phyloP scores from a whole-genome alignment of 2,888 invertebrate species.

The Beris morrisii region DNA sequence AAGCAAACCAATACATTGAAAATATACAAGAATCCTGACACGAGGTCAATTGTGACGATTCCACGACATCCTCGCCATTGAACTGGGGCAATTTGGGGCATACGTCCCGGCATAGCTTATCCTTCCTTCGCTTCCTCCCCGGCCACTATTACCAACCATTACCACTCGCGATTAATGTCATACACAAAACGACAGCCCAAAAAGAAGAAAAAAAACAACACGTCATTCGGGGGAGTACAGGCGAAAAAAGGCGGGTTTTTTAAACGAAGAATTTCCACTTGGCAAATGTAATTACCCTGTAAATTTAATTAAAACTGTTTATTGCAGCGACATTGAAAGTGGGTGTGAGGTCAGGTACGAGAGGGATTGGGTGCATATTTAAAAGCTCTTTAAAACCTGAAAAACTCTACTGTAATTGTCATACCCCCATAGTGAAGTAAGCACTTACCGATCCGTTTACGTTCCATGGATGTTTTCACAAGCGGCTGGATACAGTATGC shows the following conservation, averaged over 20 bases:
- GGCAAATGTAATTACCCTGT: slow-evolving; percentile 5
- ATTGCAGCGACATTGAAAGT: not conserved
- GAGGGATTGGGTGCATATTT: no score
- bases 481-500: no score
- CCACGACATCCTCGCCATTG: slow-evolving; percentile 23
- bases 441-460: no score
- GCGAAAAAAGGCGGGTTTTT: not conserved
- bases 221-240: slow-evolving; percentile 6
- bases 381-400: no score
- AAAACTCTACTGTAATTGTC: no score
- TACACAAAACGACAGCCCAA: slow-evolving; percentile 14
- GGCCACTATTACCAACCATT: slow-evolving; percentile 13
- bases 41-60: slow-evolving; percentile 40
- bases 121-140: slow-evolving; percentile 7
- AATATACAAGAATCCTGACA: slow-evolving; percentile 28
- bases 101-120: slow-evolving; percentile 33
- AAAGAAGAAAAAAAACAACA: slow-evolving; percentile 12
- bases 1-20: not conserved
- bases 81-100: slow-evolving; percentile 33
- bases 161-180: not conserved
- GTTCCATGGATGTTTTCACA: no score
- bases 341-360: no score
- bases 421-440: no score
- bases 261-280: slow-evolving; percentile 2
- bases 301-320: slow-evolving; percentile 21